A percentile compares a stretch with the other conserved stretches of the same genome.
Evolutionary conservation across 2,113 vertebrate species (phyloP).

Genomic region (Buteo buteo): DNA sequence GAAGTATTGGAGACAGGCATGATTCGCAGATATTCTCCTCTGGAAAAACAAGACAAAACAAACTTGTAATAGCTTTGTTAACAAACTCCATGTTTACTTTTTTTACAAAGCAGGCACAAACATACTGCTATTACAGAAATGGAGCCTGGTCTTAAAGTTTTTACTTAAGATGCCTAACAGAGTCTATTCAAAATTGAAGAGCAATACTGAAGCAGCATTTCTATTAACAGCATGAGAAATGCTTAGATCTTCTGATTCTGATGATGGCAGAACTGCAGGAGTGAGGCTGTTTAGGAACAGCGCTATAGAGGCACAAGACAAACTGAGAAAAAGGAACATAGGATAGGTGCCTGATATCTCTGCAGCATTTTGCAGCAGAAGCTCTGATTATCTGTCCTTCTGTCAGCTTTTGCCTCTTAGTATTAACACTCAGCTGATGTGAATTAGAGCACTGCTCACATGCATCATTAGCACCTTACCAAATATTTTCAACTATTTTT

Average conservation of each 20-base stretch:
- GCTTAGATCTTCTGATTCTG: not conserved
- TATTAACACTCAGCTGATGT: not conserved
- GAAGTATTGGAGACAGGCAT: slow-evolving; percentile 88
- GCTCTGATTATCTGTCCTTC: not conserved
- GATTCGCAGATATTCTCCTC: slow-evolving; percentile 96
- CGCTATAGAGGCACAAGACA: not conserved
- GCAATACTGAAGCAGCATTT: not conserved
- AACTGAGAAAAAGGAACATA: not conserved
- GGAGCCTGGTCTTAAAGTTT: not conserved
- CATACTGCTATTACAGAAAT: not conserved
- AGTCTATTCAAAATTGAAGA: not conserved
- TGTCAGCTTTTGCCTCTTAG: not conserved
- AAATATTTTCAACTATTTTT: not conserved
- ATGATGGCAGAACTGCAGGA: not conserved
- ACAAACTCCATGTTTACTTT: not conserved
- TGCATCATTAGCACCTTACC: not conserved
- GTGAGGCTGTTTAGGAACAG: not conserved
- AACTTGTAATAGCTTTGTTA: not conserved
- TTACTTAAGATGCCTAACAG: not conserved
- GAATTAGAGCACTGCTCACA: not conserved
- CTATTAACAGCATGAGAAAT: not conserved
- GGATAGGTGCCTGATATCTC: not conserved
- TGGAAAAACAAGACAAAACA: slow-evolving; percentile 65
- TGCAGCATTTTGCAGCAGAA: not conserved
- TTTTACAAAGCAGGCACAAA: not conserved